These are phyloP conservation scores for Triplophysa bombifrons DNA, from an alignment of 2,797 vertebrate genomes.

Conservation along the genomic window DNA sequence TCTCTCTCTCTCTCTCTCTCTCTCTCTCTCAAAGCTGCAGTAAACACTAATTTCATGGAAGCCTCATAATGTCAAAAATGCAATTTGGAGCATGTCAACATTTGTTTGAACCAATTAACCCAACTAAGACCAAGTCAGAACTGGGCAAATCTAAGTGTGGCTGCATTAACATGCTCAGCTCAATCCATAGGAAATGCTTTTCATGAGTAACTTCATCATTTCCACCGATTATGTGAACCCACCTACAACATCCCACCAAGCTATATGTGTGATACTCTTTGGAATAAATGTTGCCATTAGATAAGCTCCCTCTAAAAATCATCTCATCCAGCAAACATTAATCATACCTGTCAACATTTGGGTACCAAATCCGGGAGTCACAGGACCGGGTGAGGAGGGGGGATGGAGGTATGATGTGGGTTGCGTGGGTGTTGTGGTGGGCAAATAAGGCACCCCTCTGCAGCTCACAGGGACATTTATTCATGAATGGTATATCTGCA, in stretches of 20 bases:
- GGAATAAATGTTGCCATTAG: neutral
- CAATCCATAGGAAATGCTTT: neutral
- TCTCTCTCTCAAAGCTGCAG: constrained; percentile 49
- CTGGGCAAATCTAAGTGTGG: constrained; percentile 23
- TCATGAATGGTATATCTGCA: too few species aligned
- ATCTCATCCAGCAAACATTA: neutral
- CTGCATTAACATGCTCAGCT: constrained; percentile 20
- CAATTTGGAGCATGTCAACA: constrained; percentile 66
- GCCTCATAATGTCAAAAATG: constrained; percentile 64
- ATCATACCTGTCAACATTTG: too few species aligned
- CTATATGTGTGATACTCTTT: neutral
- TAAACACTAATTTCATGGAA: constrained; percentile 54
- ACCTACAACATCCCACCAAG: constrained; percentile 3
- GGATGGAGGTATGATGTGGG: too few species aligned
- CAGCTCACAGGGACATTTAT: too few species aligned
- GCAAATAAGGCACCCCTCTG: too few species aligned
- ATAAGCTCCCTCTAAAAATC: neutral
- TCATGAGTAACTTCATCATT: neutral
- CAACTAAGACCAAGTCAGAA: constrained; percentile 39
- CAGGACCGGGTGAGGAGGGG: too few species aligned
- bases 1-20: constrained; percentile 28
- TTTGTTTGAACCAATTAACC: constrained; percentile 62
- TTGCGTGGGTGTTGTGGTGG: too few species aligned
- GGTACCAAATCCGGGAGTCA: too few species aligned
- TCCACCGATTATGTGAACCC: neutral